Base-by-base conservation (phyloP, 2,888 invertebrate genomes). In the Nysson spinosus region DNA sequence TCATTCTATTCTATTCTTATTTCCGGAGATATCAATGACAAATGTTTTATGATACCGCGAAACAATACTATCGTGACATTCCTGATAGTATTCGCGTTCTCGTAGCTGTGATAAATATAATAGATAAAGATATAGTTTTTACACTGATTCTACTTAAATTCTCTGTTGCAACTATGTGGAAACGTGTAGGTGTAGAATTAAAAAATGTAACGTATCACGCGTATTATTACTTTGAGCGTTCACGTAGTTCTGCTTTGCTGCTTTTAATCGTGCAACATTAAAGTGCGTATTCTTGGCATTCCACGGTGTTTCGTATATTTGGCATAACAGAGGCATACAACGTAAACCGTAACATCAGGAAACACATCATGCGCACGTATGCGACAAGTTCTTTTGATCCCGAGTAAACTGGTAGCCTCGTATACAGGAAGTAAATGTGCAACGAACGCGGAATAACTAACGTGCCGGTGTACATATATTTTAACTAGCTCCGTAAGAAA, bases 21-120 rank as follows among this genome's bases (percentile, higher is more conserved):
- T 49, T 47, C 50, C n/a, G 42, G 39, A 54, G 71, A 57, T 56
- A 72, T 64, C 71, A 60, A 56, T 56, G 72, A 64, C 69, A 61
- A 60, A 72, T 68, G 58, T 72, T 63, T 42, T 46, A 56, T 58
- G 68, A 50, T 46, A 61, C 42, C 42, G 46, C 58, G 51, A 69
- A 71, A 72, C 71, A 71, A 71, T 71, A 17, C 55, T 50, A 44
- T 40, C 43, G 46, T 56, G 57, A 46, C 30, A n/a, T 40, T 37
- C 22, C 30, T 62, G 67, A 71, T 55, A 57, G 62, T 35, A 49
- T 50, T 47, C 67, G 44, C 50, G 19, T 47, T 58, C 46, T 58
- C 44, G 32, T 51, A 24, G 43, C 47, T 39, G 54, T 44, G 49
- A 44, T 49, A 51, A 26, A 49, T 42, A 30, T 62, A 67, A 72